Evolutionary conservation across 2,888 invertebrate genomes (phyloP), one percentile per base, ranked within the genome.

Genomic region (Caenorhabditis imperialis): DNA sequence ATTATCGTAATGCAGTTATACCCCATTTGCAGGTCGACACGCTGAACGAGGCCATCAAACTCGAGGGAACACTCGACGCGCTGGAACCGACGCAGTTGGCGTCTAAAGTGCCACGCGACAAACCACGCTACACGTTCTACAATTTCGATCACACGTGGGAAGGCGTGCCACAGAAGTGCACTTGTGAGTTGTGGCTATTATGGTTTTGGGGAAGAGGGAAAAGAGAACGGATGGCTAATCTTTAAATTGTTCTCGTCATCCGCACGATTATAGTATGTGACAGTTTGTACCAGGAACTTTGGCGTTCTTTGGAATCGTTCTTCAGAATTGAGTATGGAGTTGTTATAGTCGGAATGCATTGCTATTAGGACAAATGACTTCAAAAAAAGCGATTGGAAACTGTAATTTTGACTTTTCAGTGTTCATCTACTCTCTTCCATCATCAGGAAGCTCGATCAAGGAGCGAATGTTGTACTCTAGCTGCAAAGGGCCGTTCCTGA

Each of bases 381-480:
- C n/a, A n/a, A n/a, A n/a, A n/a, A n/a, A n/a, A n/a, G n/a, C n/a
- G n/a, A n/a, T n/a, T n/a, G n/a, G n/a, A n/a, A n/a, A n/a, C n/a
- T n/a, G n/a, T n/a, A n/a, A n/a, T n/a, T n/a, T n/a, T n/a, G n/a
- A n/a, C n/a, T n/a, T 88, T 87, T 63, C 86, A 94, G 94, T 99
- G 74, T 99, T 99, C 90, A 94, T 99, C 87, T 99, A 99, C 90
- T 96, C 97, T 8, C 96, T 99, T 94, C 98, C 99, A 3, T 96
- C 97, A 4, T 96, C 96, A 89, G 93, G 91, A 75, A 96, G 85
- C 58, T 93, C 95, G 76, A 95, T 99, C 84, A 97, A 95, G 88
- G 98, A 99, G 89, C 91, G 97, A 82, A 99, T 99, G 99, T 91
- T 99, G 88, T 99, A 98, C 89, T 97, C 98, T 0, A 96, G 96